Conservation (phyloP, 2,888 invertebrate species). For the Ochropleura plecta region DNA sequence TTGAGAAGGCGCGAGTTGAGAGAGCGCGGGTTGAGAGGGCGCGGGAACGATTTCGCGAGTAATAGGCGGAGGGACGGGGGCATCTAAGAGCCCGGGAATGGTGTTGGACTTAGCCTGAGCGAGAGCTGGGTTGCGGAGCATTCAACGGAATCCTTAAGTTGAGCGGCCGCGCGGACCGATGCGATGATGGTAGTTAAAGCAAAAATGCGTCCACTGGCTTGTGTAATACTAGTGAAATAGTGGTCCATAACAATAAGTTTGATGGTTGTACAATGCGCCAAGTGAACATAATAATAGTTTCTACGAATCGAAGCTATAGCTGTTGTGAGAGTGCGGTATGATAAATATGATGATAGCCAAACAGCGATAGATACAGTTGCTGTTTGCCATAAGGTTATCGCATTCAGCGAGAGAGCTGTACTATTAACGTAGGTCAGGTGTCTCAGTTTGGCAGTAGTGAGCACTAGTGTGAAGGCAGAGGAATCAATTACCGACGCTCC, state of each 20-base stretch:
- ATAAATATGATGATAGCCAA: neutral
- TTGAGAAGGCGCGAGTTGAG: too few species aligned
- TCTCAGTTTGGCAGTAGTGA: neutral
- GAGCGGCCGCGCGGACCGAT: neutral
- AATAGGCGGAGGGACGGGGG: too few species aligned
- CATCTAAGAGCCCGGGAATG: too few species aligned
- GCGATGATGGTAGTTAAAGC: neutral
- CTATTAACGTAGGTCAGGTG: neutral
- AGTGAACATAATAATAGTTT: neutral
- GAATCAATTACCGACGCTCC: slow-evolving; percentile 15
- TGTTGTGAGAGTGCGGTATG: neutral
- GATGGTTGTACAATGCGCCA: neutral
- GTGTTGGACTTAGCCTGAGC: too few species aligned
- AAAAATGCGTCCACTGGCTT: neutral
- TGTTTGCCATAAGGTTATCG: neutral
- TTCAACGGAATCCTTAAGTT: neutral
- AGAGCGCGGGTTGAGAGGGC: too few species aligned
- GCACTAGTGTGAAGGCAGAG: neutral
- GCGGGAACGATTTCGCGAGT: too few species aligned
- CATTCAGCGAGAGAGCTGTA: neutral
- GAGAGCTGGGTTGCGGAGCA: neutral
- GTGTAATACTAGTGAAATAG: neutral
- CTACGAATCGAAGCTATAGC: neutral
- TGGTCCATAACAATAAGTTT: neutral
- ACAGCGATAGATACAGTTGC: slow-evolving; percentile 7